These are phyloP conservation scores for Struthio camelus DNA, from an alignment of 2,113 vertebrate genomes.

Conservation along the genomic window DNA sequence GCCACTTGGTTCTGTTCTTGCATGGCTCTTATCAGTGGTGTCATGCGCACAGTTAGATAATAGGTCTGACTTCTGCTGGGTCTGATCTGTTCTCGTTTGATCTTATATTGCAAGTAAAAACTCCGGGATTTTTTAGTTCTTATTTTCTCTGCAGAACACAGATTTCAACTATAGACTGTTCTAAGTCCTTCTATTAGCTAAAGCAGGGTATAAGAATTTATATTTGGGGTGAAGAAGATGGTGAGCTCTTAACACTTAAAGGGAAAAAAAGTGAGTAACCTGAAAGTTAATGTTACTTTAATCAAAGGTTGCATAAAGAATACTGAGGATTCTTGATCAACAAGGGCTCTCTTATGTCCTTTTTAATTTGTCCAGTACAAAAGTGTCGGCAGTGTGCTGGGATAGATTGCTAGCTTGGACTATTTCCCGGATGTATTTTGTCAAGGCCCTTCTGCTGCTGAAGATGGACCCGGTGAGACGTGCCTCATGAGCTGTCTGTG, in stretches of 20 bases:
- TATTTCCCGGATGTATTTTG: not conserved
- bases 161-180: not conserved
- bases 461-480: not conserved
- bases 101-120: not conserved
- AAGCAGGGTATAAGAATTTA: not conserved
- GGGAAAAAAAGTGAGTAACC: accelerated
- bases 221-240: not conserved
- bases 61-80: not conserved
- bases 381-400: not conserved
- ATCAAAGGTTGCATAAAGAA: not conserved
- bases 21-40: not conserved
- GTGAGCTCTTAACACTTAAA: not conserved
- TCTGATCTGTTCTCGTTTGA: not conserved
- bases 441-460: constrained; percentile 31
- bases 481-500: not conserved
- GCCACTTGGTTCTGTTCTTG: not conserved
- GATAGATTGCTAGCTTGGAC: not conserved
- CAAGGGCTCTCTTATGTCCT: not conserved
- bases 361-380: not conserved
- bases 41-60: not conserved
- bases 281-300: not conserved
- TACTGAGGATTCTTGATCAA: not conserved
- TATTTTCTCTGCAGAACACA: not conserved
- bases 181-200: not conserved
- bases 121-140: not conserved